phyloP scores from a whole-genome alignment of 2,113 vertebrate species.

The Diadophis punctatus region DNA sequence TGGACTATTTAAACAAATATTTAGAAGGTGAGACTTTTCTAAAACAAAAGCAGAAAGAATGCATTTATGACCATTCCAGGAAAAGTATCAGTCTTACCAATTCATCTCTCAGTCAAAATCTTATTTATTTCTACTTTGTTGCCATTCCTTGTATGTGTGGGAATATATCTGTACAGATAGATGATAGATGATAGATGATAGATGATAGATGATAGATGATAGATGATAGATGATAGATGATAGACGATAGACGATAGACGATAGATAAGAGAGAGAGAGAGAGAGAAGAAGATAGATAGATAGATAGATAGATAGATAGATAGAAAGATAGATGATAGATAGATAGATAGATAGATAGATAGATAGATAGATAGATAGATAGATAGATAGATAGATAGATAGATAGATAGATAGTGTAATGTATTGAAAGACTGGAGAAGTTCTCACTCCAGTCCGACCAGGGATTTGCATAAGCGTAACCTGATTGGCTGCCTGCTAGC shows the following conservation, averaged over 20 bases:
- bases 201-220: neutral
- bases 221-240: neutral
- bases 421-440: too few species aligned
- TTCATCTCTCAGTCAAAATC: conserved; percentile 17
- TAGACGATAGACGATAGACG: too few species aligned
- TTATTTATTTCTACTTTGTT: conserved; percentile 16
- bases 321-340: neutral
- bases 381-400: neutral
- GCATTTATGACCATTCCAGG: neutral
- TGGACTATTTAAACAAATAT: neutral
- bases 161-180: neutral
- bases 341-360: too few species aligned
- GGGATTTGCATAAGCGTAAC: too few species aligned
- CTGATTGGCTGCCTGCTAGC: too few species aligned
- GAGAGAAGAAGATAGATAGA: neutral
- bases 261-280: too few species aligned
- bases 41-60: neutral
- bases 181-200: neutral
- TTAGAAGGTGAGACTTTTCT: neutral
- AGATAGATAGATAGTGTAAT: too few species aligned
- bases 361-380: too few species aligned
- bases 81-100: conserved; percentile 6
- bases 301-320: neutral
- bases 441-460: too few species aligned
- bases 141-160: neutral